A percentile compares a stretch with the other conserved stretches of the same genome.
phyloP scores from a whole-genome alignment of 2,888 invertebrate genomes.

The Diarsia mendica region DNA sequence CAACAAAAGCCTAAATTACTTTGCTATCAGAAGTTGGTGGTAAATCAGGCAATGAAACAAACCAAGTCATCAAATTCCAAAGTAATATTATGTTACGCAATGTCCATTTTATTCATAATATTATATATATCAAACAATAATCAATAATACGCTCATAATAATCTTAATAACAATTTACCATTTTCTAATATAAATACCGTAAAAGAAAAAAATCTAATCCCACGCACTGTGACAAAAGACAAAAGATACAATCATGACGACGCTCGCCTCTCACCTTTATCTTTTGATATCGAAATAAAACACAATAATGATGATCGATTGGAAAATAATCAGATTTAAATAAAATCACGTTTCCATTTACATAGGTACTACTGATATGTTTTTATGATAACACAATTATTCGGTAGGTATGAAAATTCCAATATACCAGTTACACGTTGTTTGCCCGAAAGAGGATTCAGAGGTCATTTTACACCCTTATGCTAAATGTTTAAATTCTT shows the following conservation, averaged over 20 bases:
- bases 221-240: background rate
- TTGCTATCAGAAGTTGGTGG: no score
- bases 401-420: background rate
- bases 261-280: background rate
- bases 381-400: constrained; percentile 7
- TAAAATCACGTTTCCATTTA: constrained; percentile 39
- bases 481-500: no score
- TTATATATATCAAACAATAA: background rate
- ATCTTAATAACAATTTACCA: constrained; percentile 23
- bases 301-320: constrained; percentile 54
- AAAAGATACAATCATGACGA: background rate
- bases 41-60: no score
- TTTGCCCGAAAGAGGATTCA: no score
- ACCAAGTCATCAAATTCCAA: no score
- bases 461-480: no score
- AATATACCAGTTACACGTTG: no score
- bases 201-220: background rate
- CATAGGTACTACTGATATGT: constrained; percentile 22
- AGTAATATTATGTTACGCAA: no score
- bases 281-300: constrained; percentile 10
- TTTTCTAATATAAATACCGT: constrained; percentile 15
- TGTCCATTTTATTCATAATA: no score
- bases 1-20: no score
- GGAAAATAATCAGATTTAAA: constrained; percentile 15
- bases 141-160: constrained; percentile 11